Percentiles rank a stretch among this genome's conserved stretches.
These are phyloP conservation scores for Chesias legatella DNA, from an alignment of 2,888 invertebrate species.

Conservation along the genomic window DNA sequence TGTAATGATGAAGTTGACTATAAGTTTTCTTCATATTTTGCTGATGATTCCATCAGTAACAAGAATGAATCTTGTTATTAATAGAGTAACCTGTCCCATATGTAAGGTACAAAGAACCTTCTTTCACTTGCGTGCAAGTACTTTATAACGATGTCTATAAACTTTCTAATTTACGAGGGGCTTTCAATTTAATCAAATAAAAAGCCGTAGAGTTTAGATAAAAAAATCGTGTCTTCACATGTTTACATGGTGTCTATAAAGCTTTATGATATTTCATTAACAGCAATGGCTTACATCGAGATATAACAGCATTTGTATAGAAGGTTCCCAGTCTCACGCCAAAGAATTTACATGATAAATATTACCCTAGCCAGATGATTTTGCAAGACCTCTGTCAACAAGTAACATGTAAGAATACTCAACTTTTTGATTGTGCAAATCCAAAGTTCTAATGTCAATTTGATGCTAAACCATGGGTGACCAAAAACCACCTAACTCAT, in stretches of 20 bases:
- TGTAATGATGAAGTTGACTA: too few relatives aligned
- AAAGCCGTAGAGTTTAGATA: slow-evolving; percentile 33
- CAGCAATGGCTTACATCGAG: slow-evolving; percentile 9
- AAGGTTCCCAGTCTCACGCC: slow-evolving; percentile 55
- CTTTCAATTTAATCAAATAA: slow-evolving; percentile 28
- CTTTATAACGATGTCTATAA: slow-evolving; percentile 29
- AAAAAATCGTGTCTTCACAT: slow-evolving; percentile 11
- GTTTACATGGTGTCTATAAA: background rate
- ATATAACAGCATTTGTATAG: slow-evolving; percentile 10
- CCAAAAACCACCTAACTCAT: background rate
- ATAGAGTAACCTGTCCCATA: too few relatives aligned
- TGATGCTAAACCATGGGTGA: too few relatives aligned
- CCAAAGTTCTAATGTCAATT: too few relatives aligned
- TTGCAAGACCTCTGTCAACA: slow-evolving; percentile 14
- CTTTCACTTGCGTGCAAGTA: slow-evolving; percentile 16
- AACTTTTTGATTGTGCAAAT: too few relatives aligned
- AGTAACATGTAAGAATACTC: background rate
- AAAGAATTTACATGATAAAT: slow-evolving; percentile 32
- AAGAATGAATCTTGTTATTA: too few relatives aligned
- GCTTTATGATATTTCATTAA: slow-evolving; percentile 3
- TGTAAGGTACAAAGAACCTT: slow-evolving; percentile 8
- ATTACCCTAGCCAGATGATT: slow-evolving; percentile 17
- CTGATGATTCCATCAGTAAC: slow-evolving; percentile 8
- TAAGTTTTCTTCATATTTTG: too few relatives aligned
- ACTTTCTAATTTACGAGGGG: slow-evolving; percentile 50